Conservation (phyloP, 2,888 invertebrate species). For the Odiellus spinosus region DNA sequence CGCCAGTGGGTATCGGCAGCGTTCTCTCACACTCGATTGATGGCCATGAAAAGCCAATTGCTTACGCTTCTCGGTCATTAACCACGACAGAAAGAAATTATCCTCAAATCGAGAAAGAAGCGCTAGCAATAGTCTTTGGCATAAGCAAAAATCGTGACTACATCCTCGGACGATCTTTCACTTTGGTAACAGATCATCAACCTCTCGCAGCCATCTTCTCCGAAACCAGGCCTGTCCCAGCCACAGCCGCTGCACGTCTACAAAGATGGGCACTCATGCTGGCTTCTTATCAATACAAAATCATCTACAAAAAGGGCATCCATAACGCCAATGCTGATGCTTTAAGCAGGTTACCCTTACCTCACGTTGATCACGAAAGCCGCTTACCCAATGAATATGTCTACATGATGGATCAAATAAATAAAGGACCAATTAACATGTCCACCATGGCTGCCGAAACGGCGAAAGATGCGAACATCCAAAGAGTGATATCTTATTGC, state of each 20-base stretch:
- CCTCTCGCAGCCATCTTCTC: slow-evolving; percentile 24
- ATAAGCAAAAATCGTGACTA: slow-evolving; percentile 30
- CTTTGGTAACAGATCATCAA: slow-evolving; percentile 29
- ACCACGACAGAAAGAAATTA: too few species aligned
- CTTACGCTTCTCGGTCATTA: slow-evolving; percentile 19
- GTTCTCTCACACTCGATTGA: slow-evolving; percentile 24
- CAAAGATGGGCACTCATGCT: slow-evolving; percentile 24
- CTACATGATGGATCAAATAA: too few species aligned
- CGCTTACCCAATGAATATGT: too few species aligned
- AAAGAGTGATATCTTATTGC: too few species aligned
- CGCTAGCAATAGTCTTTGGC: slow-evolving; percentile 28
- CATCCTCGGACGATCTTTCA: slow-evolving; percentile 29
- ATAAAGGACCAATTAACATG: too few species aligned
- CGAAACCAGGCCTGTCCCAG: slow-evolving; percentile 15
- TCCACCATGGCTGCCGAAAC: too few species aligned
- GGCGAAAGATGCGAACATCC: too few species aligned
- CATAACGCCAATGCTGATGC: slow-evolving; percentile 24
- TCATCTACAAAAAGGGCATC: slow-evolving; percentile 21
- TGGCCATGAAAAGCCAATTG: slow-evolving; percentile 28
- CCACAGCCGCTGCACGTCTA: slow-evolving; percentile 23
- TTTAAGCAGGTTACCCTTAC: slow-evolving; percentile 22
- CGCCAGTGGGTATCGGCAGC: slow-evolving; percentile 21
- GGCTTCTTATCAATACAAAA: slow-evolving; percentile 25
- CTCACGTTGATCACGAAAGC: too few species aligned
- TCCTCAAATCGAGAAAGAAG: slow-evolving; percentile 22